phyloP scores from a whole-genome alignment of 2,113 vertebrate genomes.

The Neotoma lepida region DNA sequence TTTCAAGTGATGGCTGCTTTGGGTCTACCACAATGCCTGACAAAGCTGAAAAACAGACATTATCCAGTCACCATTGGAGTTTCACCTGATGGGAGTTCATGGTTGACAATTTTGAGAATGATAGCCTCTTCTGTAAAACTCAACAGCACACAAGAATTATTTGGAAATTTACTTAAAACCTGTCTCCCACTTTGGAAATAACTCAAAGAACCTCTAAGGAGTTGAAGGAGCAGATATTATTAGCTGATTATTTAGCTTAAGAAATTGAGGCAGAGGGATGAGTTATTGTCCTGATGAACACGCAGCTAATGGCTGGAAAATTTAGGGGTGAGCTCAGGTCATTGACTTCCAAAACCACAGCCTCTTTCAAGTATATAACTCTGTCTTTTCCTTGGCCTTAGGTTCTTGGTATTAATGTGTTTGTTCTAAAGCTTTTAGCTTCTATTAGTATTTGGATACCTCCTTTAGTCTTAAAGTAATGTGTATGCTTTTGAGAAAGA shows the following conservation, averaged over 20 bases:
- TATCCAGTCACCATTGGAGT: background rate
- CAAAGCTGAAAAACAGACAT: background rate
- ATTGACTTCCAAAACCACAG: background rate
- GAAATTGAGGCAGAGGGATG: background rate
- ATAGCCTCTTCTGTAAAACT: background rate
- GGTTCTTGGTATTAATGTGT: background rate
- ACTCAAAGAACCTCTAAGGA: conserved; percentile 3
- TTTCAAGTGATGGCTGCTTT: background rate
- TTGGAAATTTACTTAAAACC: conserved; percentile 41
- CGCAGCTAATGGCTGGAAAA: background rate
- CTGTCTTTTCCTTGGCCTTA: background rate
- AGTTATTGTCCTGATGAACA: background rate
- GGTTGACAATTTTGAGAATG: background rate
- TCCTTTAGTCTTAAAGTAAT: background rate
- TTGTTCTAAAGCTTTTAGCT: background rate
- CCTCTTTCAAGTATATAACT: background rate
- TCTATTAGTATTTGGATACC: background rate
- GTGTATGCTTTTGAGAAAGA: background rate
- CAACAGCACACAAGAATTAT: conserved; percentile 7
- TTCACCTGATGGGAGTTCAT: background rate
- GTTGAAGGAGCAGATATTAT: conserved; percentile 27
- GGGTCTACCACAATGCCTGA: background rate
- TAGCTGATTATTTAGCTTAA: conserved; percentile 21
- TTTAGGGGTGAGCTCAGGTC: background rate
- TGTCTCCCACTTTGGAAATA: conserved; percentile 42